Base-by-base conservation (phyloP, 2,797 vertebrate species). In the Typhlichthys eigenmanni region DNA sequence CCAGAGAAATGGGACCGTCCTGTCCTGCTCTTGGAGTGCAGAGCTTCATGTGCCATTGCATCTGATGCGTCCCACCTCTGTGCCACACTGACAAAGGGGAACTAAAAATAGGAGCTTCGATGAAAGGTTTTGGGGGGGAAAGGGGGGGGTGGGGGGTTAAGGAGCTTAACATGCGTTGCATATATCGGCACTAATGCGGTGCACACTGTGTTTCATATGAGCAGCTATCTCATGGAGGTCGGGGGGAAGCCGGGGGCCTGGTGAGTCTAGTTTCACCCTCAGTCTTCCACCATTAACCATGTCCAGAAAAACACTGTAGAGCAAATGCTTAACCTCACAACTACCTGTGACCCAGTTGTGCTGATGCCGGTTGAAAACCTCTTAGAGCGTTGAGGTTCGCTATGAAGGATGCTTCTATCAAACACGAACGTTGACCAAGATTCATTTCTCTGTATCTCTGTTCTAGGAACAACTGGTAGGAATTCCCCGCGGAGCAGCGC, bases 91-190 rank as follows among this genome's bases (percentile, higher is more conserved):
- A 75, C 71, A 62, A 60, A 64, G 16, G 46, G 51, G 17, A 0
- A 64, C 82, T 88, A 80, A 75, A 86, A 79, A 82, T 84, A 87
- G 80, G 34, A 1, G 43, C 17, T n/a, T 1, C 49, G 65, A 80
- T 76, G 75, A 68, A 83, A 74, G 45, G 69, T 80, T 78, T 72
- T 13, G 9, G 46, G 55, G 10, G 24, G 17, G 59, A 0, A 55
- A 66, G 49, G 66, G 67, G 63, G 51, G 55, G 63, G 54, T 64
- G 67, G 63, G 51, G 55, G 63, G 54, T 46, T 70, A 48, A 71
- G 70, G 53, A 62, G 69, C 14, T 52, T 57, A 43, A 64, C 24
- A 49, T 47, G 50, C 13, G 7, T 38, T 43, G 61, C 54, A 46
- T 54, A 29, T 13, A 48, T 34, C 55, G 46, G 75, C 63, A 53